phyloP scores from a whole-genome alignment of 2,888 invertebrate species.

The Macaria liturata region DNA sequence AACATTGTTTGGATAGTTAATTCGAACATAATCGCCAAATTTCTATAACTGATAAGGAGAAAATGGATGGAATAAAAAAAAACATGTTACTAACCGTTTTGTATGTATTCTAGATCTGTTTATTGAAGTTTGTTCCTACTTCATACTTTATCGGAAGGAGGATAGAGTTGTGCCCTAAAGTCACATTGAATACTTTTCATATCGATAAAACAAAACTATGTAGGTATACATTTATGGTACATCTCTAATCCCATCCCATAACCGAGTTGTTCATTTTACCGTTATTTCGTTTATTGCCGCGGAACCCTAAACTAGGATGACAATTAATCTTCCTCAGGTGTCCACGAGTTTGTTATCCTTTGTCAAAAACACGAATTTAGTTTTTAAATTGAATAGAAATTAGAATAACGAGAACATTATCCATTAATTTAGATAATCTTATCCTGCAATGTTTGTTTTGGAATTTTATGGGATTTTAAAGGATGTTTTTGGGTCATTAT shows the following conservation, averaged over 20 bases:
- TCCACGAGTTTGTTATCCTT: conserved; percentile 63
- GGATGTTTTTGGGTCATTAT: conserved; percentile 10
- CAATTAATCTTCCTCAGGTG: conserved; percentile 69
- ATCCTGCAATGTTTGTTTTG: conserved; percentile 22
- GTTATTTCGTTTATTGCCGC: conserved; percentile 15
- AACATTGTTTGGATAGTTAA: too few species aligned
- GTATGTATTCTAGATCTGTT: too few species aligned
- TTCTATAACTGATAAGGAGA: too few species aligned
- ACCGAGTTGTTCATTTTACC: too few species aligned
- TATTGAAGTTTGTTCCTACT: too few species aligned
- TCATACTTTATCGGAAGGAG: too few species aligned
- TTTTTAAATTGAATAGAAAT: conserved; percentile 47
- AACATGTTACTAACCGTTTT: too few species aligned
- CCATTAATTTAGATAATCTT: conserved; percentile 24
- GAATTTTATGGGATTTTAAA: conserved; percentile 12
- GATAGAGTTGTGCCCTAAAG: too few species aligned
- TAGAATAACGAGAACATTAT: conserved; percentile 22
- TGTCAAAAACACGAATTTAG: conserved; percentile 61
- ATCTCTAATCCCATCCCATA: neutral
- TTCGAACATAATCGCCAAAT: too few species aligned
- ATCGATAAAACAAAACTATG: too few species aligned
- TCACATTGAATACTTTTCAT: too few species aligned
- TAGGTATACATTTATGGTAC: conserved; percentile 19
- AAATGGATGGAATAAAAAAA: too few species aligned
- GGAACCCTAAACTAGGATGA: conserved; percentile 35